phyloP scores from a whole-genome alignment of 2,113 vertebrate genomes.

The Phrynocephalus versicolor region DNA sequence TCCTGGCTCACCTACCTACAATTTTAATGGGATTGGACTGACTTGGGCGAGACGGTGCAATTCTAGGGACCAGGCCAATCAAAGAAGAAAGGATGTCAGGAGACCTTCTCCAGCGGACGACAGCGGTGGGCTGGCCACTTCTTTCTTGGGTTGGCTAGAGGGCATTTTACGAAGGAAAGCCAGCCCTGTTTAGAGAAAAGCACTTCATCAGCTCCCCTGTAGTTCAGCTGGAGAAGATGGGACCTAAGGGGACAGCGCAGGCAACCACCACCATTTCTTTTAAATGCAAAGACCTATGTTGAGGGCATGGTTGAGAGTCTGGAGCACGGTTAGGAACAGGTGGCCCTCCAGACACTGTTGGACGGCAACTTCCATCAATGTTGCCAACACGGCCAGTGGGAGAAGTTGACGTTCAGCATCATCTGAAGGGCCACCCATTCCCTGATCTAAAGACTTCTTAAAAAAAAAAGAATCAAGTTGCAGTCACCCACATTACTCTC shows the following conservation, averaged over 20 bases:
- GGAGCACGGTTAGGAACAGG: background rate
- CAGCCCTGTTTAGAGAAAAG: background rate
- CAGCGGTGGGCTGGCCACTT: background rate
- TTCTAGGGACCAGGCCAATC: background rate
- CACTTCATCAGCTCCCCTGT: background rate
- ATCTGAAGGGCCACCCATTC: background rate
- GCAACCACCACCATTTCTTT: constrained; percentile 23
- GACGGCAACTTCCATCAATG: background rate
- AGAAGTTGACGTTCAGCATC: background rate
- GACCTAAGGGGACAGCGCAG: constrained; percentile 25
- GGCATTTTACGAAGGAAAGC: background rate
- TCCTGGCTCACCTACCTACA: constrained; percentile 1
- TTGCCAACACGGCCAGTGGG: background rate
- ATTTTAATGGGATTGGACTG: constrained; percentile 9
- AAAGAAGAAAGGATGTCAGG: background rate
- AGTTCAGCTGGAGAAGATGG: constrained; percentile 21
- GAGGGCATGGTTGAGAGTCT: constrained; percentile 9
- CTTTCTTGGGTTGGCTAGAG: background rate
- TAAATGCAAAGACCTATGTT: constrained; percentile 43
- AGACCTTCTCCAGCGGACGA: constrained; percentile 14
- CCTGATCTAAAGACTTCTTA: background rate
- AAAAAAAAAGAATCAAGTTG: constrained; percentile 6
- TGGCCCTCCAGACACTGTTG: background rate
- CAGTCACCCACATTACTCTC: background rate
- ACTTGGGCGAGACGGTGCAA: constrained; percentile 18